These are phyloP conservation scores for Sebastes diaconus DNA, from an alignment of 2,797 vertebrate genomes.

Conservation along the genomic window DNA sequence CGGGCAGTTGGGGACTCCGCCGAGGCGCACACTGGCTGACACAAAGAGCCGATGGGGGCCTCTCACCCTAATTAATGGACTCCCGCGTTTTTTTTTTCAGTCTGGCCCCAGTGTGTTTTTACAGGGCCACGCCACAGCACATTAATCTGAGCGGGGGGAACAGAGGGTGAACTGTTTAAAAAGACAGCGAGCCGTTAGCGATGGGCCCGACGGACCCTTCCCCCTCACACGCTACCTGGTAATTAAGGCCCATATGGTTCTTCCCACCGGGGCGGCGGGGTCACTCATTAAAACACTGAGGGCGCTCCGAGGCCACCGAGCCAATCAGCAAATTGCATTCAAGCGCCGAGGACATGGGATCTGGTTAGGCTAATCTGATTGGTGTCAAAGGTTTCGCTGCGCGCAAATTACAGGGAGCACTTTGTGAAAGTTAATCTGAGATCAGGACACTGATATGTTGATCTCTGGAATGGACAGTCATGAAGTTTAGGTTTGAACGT, in stretches of 20 bases:
- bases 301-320: not conserved
- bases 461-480: not conserved
- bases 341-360: not conserved
- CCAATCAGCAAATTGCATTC: not conserved
- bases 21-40: constrained; percentile 19
- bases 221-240: constrained; percentile 41
- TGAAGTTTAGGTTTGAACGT: not conserved
- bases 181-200: constrained; percentile 41
- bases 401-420: not conserved
- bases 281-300: constrained; percentile 32
- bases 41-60: constrained; percentile 56
- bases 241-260: constrained; percentile 68
- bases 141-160: constrained; percentile 31
- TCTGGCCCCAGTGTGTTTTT: constrained; percentile 33
- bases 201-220: not conserved
- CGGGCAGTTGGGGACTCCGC: constrained; percentile 7
- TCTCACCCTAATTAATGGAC: constrained; percentile 66
- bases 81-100: constrained; percentile 46
- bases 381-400: constrained; percentile 7
- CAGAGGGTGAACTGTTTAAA: constrained; percentile 38
- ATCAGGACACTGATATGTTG: not conserved
- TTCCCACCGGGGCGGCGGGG: constrained; percentile 26
- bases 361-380: constrained; percentile 19
- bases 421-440: constrained; percentile 2
- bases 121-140: constrained; percentile 32